A percentile compares a stretch with the other conserved stretches of the same genome.
These are phyloP conservation scores for Zaprionus bogoriensis DNA, from an alignment of 2,888 invertebrate species.

Conservation along the genomic window DNA sequence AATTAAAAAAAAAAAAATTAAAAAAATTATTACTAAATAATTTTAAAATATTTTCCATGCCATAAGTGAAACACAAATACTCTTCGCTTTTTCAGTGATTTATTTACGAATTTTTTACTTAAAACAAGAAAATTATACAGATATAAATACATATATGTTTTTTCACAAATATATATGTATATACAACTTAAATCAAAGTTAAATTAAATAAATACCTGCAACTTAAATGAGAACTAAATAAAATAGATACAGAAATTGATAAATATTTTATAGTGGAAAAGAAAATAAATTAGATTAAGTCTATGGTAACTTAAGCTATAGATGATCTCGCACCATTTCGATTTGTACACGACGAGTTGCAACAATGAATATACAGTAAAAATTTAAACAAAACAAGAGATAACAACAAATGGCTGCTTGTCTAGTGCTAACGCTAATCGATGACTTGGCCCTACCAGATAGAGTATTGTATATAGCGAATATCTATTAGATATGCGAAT, in stretches of 20 bases:
- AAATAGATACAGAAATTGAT: constrained; percentile 25
- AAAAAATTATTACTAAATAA: too few relatives aligned
- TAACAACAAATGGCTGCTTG: constrained; percentile 43
- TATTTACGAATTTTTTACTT: constrained; percentile 13
- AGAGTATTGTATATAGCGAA: background rate
- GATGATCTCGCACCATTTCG: constrained; percentile 59
- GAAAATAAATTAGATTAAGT: constrained; percentile 5
- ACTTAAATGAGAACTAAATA: constrained; percentile 2
- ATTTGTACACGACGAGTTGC: constrained; percentile 49
- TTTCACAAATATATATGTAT: constrained; percentile 19
- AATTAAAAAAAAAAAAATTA: too few relatives aligned
- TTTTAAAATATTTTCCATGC: too few relatives aligned
- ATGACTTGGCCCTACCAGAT: constrained; percentile 14
- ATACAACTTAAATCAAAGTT: constrained; percentile 28
- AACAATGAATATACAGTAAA: too few relatives aligned
- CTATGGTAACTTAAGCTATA: background rate
- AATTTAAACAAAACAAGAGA: constrained; percentile 50
- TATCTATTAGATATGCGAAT: constrained; percentile 6
- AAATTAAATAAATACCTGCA: constrained; percentile 25
- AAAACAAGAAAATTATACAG: constrained; percentile 13
- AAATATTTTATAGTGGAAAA: background rate
- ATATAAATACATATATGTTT: constrained; percentile 21
- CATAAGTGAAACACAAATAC: too few relatives aligned
- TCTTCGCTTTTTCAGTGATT: background rate
- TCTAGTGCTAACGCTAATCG: constrained; percentile 3